Conservation (phyloP, 1,140 invertebrate genomes). For the Drosophila pruinosa region DNA sequence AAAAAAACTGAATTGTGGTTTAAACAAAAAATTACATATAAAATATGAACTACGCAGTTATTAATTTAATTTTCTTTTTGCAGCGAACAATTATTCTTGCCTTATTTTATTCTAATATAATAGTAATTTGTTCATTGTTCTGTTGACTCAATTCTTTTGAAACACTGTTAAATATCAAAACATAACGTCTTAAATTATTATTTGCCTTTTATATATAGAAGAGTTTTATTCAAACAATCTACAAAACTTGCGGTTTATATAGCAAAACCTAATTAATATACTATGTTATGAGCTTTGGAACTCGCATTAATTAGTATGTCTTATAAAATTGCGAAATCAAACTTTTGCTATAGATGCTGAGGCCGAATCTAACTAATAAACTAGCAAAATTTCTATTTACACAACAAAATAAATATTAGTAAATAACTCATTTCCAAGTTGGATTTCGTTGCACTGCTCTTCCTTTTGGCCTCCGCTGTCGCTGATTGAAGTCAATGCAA, state of each 20-base stretch:
- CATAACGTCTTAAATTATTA: background rate
- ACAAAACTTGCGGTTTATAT: background rate
- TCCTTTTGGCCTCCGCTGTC: background rate
- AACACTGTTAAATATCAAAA: too few relatives aligned
- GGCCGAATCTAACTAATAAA: conserved; percentile 35
- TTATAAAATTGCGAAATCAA: conserved; percentile 4
- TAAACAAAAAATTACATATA: background rate
- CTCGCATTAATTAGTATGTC: too few relatives aligned
- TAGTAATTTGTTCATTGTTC: too few relatives aligned
- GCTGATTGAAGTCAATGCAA: conserved; percentile 33
- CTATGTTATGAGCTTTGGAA: background rate
- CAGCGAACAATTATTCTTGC: too few relatives aligned
- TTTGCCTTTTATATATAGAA: background rate
- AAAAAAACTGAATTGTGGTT: background rate
- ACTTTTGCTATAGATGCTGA: background rate
- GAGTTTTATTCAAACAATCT: too few relatives aligned
- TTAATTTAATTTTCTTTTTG: too few relatives aligned
- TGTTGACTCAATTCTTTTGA: too few relatives aligned
- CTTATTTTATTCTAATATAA: too few relatives aligned
- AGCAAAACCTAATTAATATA: conserved; percentile 14
- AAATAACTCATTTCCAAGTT: conserved; percentile 61
- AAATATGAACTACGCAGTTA: too few relatives aligned
- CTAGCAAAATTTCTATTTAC: conserved; percentile 40
- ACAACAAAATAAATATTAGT: conserved; percentile 54
- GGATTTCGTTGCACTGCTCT: background rate